Evolutionary conservation across 2,797 vertebrate species (phyloP), one percentile per base, ranked within the genome.

Genomic region (Menidia menidia): DNA sequence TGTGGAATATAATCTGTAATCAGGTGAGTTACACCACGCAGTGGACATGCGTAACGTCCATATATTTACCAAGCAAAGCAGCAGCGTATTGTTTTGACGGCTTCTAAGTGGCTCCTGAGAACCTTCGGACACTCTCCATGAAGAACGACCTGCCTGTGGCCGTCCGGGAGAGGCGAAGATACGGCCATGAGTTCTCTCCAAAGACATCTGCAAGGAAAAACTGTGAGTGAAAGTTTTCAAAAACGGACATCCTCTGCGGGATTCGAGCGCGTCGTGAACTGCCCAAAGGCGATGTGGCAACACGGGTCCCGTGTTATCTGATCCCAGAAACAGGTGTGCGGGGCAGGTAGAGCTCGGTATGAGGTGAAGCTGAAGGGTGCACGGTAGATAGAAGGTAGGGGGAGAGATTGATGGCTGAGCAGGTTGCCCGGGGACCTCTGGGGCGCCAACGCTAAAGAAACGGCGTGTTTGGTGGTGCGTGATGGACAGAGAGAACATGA

Each of bases 301-400:
- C 52, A 39, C 14, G 25, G 35, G 12, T 45, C 4, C 4, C 1
- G 25, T 19, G 52, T 53, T 58, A 54, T 57, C 51, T 39, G 66
- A 73, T 68, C 64, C 13, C 8, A 16, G 33, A 60, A 57, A 47
- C 81, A 81, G 73, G 78, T 82, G 74, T 71, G 74, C 31, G n/a
- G 31, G 41, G 60, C 60, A 71, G 77, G 43, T 68, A 43, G 60
- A 51, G 64, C 7, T 39, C 44, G 16, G 51, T 43, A 42, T 13
- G 3, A 58, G 58, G 53, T 55, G 35, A 68, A 18, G 35, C 47
- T 68, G 75, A 60, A 43, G 71, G 71, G 59, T 75, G 62, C 65
- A 44, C 10, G 51, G 64, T 25, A 58, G 72, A 63, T 52, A 4
- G n/a, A 6, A 60, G 60, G 77, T 61, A 71, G 72, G 13, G 13